Conservation (phyloP, 2,888 invertebrate genomes). For the Ichneumoninae sp. region DNA sequence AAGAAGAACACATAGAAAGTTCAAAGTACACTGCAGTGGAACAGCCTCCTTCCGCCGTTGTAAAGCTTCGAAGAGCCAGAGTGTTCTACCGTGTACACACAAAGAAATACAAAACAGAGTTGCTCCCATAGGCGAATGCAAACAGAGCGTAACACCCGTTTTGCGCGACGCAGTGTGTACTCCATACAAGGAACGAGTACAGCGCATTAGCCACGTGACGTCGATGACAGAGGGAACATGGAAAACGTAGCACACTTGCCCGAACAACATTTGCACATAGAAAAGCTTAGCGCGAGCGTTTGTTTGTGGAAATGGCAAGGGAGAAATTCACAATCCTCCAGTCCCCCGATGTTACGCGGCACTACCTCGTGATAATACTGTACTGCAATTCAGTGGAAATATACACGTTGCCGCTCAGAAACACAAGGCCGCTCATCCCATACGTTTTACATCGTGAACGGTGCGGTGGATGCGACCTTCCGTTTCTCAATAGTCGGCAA, state of each 20-base stretch:
- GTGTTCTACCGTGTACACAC: not conserved
- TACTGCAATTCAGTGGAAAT: slow-evolving; percentile 37
- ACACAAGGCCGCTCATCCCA: not conserved
- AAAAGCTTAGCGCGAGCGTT: slow-evolving; percentile 38
- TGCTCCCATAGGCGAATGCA: slow-evolving; percentile 27
- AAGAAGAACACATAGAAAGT: not conserved
- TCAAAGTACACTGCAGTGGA: not conserved
- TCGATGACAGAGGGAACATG: not conserved
- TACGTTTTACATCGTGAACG: not conserved
- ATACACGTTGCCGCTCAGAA: not conserved
- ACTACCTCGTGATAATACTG: slow-evolving; percentile 1
- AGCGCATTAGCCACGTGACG: slow-evolving; percentile 4
- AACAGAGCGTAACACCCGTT: slow-evolving; percentile 18
- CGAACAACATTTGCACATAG: slow-evolving; percentile 47
- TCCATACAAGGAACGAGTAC: not conserved
- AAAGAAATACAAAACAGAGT: slow-evolving; percentile 21
- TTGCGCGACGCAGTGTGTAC: not conserved
- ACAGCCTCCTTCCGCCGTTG: slow-evolving; percentile 9
- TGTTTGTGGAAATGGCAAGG: slow-evolving; percentile 32
- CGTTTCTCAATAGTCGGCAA: not conserved
- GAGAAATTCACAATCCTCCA: slow-evolving; percentile 42
- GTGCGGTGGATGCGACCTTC: not conserved
- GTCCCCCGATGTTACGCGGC: slow-evolving; percentile 1
- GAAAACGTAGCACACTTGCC: slow-evolving; percentile 28
- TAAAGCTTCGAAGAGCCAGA: slow-evolving; percentile 23